phyloP scores from a whole-genome alignment of 92 coral and sea anemone genomes.

The Anthopleura xanthogrammica region DNA sequence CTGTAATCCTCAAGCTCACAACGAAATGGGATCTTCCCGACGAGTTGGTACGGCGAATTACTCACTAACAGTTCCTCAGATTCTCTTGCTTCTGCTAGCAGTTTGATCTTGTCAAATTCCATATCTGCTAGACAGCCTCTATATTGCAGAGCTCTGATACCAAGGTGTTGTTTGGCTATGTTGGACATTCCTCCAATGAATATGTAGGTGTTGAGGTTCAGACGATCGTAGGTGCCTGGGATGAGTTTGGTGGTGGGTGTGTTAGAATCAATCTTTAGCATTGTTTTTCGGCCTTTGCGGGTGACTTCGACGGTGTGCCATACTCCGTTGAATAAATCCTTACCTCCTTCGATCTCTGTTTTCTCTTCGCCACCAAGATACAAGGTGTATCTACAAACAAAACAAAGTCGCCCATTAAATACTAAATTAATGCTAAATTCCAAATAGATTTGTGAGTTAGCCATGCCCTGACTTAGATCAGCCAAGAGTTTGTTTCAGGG shows the following conservation, averaged over 20 bases:
- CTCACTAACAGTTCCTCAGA: conserved; percentile 2
- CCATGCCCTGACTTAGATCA: too few relatives aligned
- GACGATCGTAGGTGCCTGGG: conserved; percentile 39
- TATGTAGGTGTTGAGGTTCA: conserved; percentile 50
- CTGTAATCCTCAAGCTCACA: conserved; percentile 61
- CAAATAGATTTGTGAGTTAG: neutral
- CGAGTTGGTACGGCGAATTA: conserved; percentile 16
- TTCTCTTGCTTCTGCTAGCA: conserved; percentile 41
- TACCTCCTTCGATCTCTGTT: conserved; percentile 46
- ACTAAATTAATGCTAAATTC: too few relatives aligned
- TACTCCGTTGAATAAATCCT: conserved; percentile 60
- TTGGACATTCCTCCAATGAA: conserved; percentile 74
- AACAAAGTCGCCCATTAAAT: too few relatives aligned
- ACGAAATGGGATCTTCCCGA: conserved; percentile 51
- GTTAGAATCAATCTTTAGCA: conserved; percentile 44
- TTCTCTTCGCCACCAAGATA: conserved; percentile 63
- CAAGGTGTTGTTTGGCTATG: neutral
- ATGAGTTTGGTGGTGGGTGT: conserved; percentile 16
- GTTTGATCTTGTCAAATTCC: conserved; percentile 47
- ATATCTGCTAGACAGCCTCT: conserved; percentile 77
- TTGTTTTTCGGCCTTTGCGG: conserved; percentile 46
- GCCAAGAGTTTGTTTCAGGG: too few relatives aligned
- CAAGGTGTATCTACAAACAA: conserved; percentile 40
- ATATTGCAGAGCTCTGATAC: conserved; percentile 37
- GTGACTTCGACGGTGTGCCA: conserved; percentile 78